Evolutionary conservation across 2,888 invertebrate species (phyloP).

Genomic region (Cactoblastis cactorum): DNA sequence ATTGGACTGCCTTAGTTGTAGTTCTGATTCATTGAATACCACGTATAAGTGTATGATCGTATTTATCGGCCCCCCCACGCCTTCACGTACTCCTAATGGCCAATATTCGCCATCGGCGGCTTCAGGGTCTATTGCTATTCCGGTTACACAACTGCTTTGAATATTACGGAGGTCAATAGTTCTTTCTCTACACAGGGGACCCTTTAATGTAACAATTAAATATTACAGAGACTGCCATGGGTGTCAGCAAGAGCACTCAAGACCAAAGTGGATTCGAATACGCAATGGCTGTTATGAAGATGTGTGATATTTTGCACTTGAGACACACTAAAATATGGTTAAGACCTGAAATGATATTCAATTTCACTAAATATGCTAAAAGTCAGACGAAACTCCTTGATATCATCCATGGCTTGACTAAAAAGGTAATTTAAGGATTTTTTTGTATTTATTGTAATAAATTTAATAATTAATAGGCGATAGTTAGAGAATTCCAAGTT

Average conservation of each 20-base stretch:
- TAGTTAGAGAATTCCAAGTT: no score
- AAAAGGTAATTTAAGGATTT: slow-evolving; percentile 75
- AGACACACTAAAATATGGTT: slow-evolving; percentile 90
- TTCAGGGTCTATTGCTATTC: slow-evolving; percentile 37
- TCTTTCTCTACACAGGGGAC: slow-evolving; percentile 33
- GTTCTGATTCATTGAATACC: slow-evolving; percentile 27
- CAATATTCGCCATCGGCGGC: slow-evolving; percentile 56
- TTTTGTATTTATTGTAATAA: no score
- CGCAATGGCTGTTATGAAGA: slow-evolving; percentile 93
- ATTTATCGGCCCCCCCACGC: slow-evolving; percentile 66
- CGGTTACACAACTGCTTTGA: slow-evolving; percentile 50
- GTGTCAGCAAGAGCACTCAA: slow-evolving; percentile 90
- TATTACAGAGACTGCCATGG: slow-evolving; percentile 90
- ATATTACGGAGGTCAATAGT: slow-evolving; percentile 47
- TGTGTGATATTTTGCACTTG: slow-evolving; percentile 91
- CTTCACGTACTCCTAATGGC: slow-evolving; percentile 59
- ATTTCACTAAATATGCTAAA: slow-evolving; percentile 86
- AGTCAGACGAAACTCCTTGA: slow-evolving; percentile 86
- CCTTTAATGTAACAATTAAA: slow-evolving; percentile 15
- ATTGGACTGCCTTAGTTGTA: slow-evolving; percentile 13
- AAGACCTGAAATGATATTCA: slow-evolving; percentile 87
- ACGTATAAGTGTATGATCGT: slow-evolving; percentile 30
- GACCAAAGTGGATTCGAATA: slow-evolving; percentile 90
- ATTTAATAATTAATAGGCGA: no score
- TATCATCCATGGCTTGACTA: slow-evolving; percentile 89